Base-by-base conservation (phyloP, 2,888 invertebrate genomes). In the Acholoe squamosa region DNA sequence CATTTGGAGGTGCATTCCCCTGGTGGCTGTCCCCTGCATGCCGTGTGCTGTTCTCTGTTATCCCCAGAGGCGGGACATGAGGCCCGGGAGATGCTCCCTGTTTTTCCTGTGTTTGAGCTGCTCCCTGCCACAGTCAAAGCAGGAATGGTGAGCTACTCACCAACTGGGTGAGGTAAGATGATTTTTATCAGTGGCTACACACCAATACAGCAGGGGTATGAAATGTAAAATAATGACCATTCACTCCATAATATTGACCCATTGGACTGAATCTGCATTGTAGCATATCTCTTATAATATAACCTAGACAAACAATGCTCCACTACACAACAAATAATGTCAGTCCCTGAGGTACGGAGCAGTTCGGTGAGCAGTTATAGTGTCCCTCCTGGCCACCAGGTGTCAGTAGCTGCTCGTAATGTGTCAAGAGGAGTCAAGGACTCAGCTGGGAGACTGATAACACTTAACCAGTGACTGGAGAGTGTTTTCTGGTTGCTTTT, bases 11-110 rank as follows among this genome's bases (percentile, higher is more conserved):
- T 25, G 28, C 25, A 14, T 84, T 52, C 28, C 86, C 31, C 86
- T 19, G 54, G 54, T 19, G 86, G 54, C 54, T 86, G 86, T 86
- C 86, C 56, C 86, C 86, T 28, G 86, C 52, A 52, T 7, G 25
- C 56, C 28, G 86, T 52, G 86, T 54, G 19, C 86, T 86, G 86
- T 86, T 86, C 54, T 52, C 16, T 86, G 86, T 86, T 25, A 86
- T 14, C 86, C 54, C 54, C 31, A 28, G 52, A 51, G 86, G 86
- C 54, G 25, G 3, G 33, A 86, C 86, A 86, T 28, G 43, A 10
- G 28, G 54, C 52, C 86, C 12, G 54, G 31, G 86, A 86, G 86
- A n/a, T 22, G 86, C 54, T 86, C 54, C n/a, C 54, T 25, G 19
- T 86, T 52, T 52, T 31, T 0, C 5, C 14, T 1, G 28, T 16